A percentile compares a stretch with the other conserved stretches of the same genome.
phyloP scores from a whole-genome alignment of 2,113 vertebrate species.

The Pseudopipra pipra region DNA sequence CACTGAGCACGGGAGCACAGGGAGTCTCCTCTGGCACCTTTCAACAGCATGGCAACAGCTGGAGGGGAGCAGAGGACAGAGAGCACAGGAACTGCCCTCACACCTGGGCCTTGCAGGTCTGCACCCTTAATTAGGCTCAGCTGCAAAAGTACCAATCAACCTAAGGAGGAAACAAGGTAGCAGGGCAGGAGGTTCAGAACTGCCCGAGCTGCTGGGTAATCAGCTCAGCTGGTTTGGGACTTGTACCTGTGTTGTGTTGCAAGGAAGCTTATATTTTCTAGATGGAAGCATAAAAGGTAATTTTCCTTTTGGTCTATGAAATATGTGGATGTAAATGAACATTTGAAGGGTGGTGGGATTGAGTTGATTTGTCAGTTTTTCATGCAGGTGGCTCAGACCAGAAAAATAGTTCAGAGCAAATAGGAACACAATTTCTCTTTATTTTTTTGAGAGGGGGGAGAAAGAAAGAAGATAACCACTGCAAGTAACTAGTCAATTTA shows the following conservation, averaged over 20 bases:
- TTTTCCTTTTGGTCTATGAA: accelerated
- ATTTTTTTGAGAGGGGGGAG: accelerated
- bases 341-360: not conserved
- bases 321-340: accelerated
- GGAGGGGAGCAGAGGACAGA: accelerated
- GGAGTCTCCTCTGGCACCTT: accelerated
- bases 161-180: not conserved
- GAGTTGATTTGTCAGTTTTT: not conserved
- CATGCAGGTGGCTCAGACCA: not conserved
- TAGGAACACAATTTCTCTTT: not conserved
- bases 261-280: accelerated
- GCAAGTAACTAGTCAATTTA: not conserved
- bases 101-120: accelerated
- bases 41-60: not conserved
- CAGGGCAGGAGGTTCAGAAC: not conserved
- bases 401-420: not conserved
- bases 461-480: not conserved
- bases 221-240: accelerated
- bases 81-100: not conserved
- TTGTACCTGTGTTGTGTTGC: accelerated
- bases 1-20: accelerated
- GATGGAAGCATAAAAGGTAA: accelerated
- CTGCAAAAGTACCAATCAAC: not conserved
- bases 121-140: not conserved
- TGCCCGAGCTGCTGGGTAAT: accelerated